These are phyloP conservation scores for Notospermus geniculatus DNA, from an alignment of 1,140 invertebrate species.

Conservation along the genomic window DNA sequence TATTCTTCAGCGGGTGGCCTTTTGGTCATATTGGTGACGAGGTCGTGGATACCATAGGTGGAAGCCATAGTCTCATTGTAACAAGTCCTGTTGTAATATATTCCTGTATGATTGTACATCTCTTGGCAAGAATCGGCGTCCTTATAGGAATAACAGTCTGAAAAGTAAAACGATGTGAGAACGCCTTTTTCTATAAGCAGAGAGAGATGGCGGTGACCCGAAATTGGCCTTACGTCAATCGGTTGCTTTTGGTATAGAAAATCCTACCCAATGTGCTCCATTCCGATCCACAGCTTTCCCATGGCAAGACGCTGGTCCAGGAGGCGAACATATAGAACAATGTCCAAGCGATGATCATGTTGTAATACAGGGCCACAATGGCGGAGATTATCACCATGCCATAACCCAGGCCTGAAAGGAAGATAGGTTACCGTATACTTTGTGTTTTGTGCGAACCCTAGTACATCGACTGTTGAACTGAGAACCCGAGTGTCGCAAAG, in stretches of 20 bases:
- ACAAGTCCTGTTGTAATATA: constrained; percentile 65
- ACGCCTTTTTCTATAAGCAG: too few species aligned
- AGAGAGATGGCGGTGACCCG: too few species aligned
- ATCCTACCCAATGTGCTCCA: constrained; percentile 48
- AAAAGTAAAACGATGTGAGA: too few species aligned
- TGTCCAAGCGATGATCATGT: constrained; percentile 83
- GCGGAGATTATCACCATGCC: constrained; percentile 80
- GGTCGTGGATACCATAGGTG: constrained; percentile 30
- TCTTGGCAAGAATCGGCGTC: constrained; percentile 46
- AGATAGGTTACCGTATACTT: constrained; percentile 1
- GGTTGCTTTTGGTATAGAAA: too few species aligned
- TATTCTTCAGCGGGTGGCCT: constrained; percentile 77
- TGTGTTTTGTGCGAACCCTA: too few species aligned
- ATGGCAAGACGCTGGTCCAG: constrained; percentile 68
- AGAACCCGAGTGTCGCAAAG: too few species aligned
- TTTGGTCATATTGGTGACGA: constrained; percentile 58
- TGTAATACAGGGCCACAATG: constrained; percentile 73
- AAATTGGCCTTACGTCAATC: too few species aligned
- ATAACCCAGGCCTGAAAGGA: constrained; percentile 70
- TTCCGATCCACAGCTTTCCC: constrained; percentile 66
- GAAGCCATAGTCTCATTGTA: constrained; percentile 59
- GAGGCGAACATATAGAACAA: constrained; percentile 79
- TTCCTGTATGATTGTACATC: constrained; percentile 61
- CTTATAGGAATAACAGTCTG: constrained; percentile 53
- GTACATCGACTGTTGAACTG: too few species aligned